These are phyloP conservation scores for Resseliella maxima DNA, from an alignment of 2,888 invertebrate genomes.

Conservation along the genomic window DNA sequence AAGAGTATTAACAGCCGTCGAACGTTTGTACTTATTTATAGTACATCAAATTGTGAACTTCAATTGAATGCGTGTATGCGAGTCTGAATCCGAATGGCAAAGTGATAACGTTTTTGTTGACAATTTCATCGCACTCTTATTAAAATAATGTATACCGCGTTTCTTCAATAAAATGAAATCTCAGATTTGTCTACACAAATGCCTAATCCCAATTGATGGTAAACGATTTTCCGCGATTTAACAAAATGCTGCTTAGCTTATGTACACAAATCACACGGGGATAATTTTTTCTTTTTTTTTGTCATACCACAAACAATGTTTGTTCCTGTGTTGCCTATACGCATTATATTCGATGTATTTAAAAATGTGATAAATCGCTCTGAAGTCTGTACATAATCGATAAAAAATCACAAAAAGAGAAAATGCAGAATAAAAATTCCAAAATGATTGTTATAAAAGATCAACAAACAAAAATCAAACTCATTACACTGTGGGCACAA, in stretches of 20 bases:
- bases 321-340: neutral
- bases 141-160: neutral
- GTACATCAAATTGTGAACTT: neutral
- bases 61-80: neutral
- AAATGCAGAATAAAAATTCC: too few species aligned
- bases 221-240: conserved; percentile 57
- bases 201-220: conserved; percentile 56
- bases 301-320: neutral
- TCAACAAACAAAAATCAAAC: neutral
- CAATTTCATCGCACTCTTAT: neutral
- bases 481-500: neutral
- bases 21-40: neutral
- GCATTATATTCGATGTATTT: neutral
- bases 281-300: neutral
- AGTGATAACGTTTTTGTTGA: neutral
- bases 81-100: neutral
- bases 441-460: too few species aligned
- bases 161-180: neutral
- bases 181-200: conserved; percentile 19
- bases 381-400: neutral
- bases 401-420: neutral
- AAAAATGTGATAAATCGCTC: neutral
- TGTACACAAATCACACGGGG: neutral
- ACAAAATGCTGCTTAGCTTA: conserved; percentile 32
- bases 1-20: conserved; percentile 3